Conservation (phyloP, 2,797 vertebrate species). For the Rhadinocentrus ornatus region DNA sequence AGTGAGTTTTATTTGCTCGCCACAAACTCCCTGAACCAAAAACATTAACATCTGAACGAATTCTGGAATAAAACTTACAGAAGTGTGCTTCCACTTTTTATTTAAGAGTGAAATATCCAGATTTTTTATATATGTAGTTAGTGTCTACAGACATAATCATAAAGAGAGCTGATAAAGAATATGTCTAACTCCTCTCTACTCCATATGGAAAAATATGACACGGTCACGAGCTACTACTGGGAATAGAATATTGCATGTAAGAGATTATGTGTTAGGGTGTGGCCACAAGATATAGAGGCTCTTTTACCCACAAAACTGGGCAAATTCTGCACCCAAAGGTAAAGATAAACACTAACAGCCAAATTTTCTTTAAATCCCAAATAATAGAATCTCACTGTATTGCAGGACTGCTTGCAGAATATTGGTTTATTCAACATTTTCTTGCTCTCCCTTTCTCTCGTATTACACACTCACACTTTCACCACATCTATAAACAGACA, state of each 20-base stretch:
- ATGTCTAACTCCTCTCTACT: not conserved
- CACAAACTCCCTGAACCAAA: not conserved
- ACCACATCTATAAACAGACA: too few species aligned
- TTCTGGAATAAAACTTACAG: not conserved
- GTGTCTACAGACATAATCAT: not conserved
- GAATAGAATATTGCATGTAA: too few species aligned
- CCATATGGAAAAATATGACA: too few species aligned
- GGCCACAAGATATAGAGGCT: too few species aligned
- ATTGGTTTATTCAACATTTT: not conserved
- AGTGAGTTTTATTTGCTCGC: not conserved
- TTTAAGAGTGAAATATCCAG: not conserved
- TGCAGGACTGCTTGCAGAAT: not conserved
- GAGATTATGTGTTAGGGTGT: too few species aligned
- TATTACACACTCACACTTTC: too few species aligned
- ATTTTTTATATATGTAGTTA: not conserved
- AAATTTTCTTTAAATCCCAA: not conserved
- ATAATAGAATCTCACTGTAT: not conserved
- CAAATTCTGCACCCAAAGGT: not conserved
- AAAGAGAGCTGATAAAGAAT: too few species aligned
- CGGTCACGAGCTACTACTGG: too few species aligned
- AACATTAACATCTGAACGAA: not conserved
- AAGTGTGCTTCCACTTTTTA: too few species aligned
- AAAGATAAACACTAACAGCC: not conserved
- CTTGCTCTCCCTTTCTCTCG: not conserved
- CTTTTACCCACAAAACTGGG: not conserved